Evolutionary conservation across 2,113 vertebrate species (phyloP), one percentile per base, ranked within the genome.

Genomic region (Myrmophylax atrothorax): DNA sequence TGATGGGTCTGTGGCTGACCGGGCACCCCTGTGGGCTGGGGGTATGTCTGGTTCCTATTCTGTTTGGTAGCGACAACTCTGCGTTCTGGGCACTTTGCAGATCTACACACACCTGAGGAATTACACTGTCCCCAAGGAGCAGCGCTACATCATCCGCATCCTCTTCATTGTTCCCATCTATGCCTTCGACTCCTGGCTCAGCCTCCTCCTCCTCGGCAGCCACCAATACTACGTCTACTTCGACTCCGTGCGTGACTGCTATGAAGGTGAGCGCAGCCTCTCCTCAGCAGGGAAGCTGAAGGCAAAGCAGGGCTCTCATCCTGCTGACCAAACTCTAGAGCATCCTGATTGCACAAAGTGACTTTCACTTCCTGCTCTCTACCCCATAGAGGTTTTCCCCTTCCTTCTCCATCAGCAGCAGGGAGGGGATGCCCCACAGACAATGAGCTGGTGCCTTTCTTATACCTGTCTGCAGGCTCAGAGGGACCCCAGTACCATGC

Each of bases 91-190:
- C 29, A 4, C 63, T 75, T 52, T 90, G 31, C 82, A 99, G 99
- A 99, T 99, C 97, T 99, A 98, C 83, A 98, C 98, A 26, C 99
- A 99, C 96, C 98, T 99, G 80, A 98, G 97, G 56, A 99, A 98
- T 59, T 99, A 99, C 98, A 99, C 98, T 0, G 85, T 98, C 17
- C 99, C 99, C 44, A 98, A 98, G 2, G 99, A 99, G 97, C 99
- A 99, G 97, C 99, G 99, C 52, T 99, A 99, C 97, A 98, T 99
- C 97, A 98, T 99, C 90, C 99, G 99, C 80, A 99, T 99, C 95
- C 98, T 99, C 40, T 98, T 99, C 89, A 99, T 99, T 1, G 99
- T 99, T 53, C 99, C 99, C 7, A 94, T 99, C 87, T 99, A 99
- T 1, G 98, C 99, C 94, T 99, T 99, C 0, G 98, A 99, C 96